These are phyloP conservation scores for Apis cerana DNA, from an alignment of 1,140 invertebrate genomes.

Conservation along the genomic window DNA sequence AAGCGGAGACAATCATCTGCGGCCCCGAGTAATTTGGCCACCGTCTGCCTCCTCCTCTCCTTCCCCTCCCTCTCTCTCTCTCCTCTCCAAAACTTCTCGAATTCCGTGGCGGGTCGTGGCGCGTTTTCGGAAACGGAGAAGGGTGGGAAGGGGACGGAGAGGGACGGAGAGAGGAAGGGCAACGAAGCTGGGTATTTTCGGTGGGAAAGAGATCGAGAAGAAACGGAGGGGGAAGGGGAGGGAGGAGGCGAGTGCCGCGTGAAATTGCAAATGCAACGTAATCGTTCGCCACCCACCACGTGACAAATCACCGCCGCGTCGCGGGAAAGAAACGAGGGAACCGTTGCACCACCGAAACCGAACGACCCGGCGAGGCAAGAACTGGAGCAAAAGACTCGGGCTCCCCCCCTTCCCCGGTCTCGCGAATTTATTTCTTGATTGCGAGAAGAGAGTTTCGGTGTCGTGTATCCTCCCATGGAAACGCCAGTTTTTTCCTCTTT, in stretches of 20 bases:
- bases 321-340: constrained; percentile 70
- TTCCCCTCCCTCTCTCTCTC: background rate
- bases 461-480: background rate
- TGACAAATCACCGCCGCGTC: constrained; percentile 76
- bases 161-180: background rate
- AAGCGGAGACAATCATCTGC: constrained; percentile 57
- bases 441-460: constrained; percentile 5
- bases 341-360: constrained; percentile 66
- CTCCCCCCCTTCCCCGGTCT: background rate
- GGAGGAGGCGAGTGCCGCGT: constrained; percentile 65
- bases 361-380: constrained; percentile 21
- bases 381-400: constrained; percentile 16
- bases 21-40: constrained; percentile 54
- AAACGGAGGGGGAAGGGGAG: background rate
- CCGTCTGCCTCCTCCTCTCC: background rate
- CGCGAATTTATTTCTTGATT: constrained; percentile 27
- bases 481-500: background rate
- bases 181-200: background rate
- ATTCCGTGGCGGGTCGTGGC: constrained; percentile 12
- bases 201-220: constrained; percentile 23
- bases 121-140: constrained; percentile 36
- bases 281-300: constrained; percentile 78
- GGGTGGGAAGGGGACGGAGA: background rate
- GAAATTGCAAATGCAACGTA: constrained; percentile 80
- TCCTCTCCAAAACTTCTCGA: constrained; percentile 17